A percentile compares a stretch with the other conserved stretches of the same genome.
Evolutionary conservation across 2,113 vertebrate species (phyloP).

Genomic region (Urocitellus parryii): DNA sequence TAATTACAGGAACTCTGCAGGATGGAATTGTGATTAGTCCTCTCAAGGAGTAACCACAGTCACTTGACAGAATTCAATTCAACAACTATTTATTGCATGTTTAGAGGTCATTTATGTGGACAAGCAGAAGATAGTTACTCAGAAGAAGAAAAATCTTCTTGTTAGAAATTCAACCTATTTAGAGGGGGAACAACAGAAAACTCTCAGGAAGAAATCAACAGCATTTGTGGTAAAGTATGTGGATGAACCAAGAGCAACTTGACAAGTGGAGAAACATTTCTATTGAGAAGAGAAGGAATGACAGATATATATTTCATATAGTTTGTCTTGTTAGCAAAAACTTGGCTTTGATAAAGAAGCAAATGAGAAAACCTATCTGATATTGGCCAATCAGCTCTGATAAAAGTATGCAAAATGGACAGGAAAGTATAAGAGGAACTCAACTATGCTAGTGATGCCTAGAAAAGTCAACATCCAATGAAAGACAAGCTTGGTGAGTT

Average conservation of each 20-base stretch:
- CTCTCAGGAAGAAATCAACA: background rate
- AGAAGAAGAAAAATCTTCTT: constrained; percentile 25
- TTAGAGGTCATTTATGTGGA: background rate
- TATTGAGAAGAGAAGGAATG: background rate
- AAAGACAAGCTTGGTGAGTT: background rate
- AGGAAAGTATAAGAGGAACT: background rate
- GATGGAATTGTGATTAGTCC: background rate
- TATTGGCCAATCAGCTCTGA: background rate
- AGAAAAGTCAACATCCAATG: background rate
- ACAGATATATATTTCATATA: background rate
- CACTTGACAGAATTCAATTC: background rate
- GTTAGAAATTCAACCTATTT: background rate
- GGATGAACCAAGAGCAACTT: background rate
- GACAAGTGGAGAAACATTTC: background rate
- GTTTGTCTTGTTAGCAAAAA: background rate
- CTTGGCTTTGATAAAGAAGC: background rate
- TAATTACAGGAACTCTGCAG: background rate
- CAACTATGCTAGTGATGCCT: background rate
- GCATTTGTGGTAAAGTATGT: background rate
- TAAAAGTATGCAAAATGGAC: background rate
- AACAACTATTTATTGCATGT: background rate
- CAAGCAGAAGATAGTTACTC: background rate
- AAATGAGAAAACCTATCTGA: background rate
- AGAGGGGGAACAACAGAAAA: background rate
- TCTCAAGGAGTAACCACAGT: background rate